Base-by-base conservation (phyloP, 1,140 invertebrate species). In the Drosophila biarmipes region DNA sequence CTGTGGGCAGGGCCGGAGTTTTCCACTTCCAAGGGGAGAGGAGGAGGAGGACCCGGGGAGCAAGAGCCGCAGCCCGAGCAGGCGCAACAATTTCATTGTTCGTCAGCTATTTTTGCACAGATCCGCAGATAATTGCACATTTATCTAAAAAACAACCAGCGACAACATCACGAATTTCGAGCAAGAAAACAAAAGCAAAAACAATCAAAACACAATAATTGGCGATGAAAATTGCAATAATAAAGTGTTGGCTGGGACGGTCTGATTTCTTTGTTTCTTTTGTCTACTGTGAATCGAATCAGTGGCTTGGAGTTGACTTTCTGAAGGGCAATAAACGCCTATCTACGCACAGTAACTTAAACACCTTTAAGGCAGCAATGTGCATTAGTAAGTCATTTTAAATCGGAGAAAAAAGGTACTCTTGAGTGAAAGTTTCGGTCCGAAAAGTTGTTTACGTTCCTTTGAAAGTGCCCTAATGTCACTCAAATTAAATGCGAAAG, bases 41-140 rank as follows among this genome's bases (percentile, higher is more conserved):
- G 37, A 34, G 12, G 7, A 15, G 15, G 61, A n/a, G n/a, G 12
- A 19, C 34, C 48, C 48, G 34, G 48, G 49, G 17, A 56, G 59
- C 40, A 35, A 45, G 21, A 58, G 40, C 35, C 35, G 24, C 12
- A 24, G 56, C 31, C 40, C 45, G 56, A 42, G 45, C 48, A 75
- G 71, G 59, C 73, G 52, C 62, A 56, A 49, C 79, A 62, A 79
- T 77, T 73, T 64, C 77, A 73, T 84, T 82, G 74, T 84, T 77
- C 63, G 66, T 37, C 21, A 43, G 55, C 73, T 84, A 58, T 84
- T 66, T 62, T 63, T 71, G 53, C 61, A 67, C 56, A 24, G 29
- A 69, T 69, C 42, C 46, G 17, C 43, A 31, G 71, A 73, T 73
- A 73, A 73, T 73, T 73, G 57, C 57, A 48, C 66, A 37, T 69